These are phyloP conservation scores for Natrix natrix DNA, from an alignment of 2,797 vertebrate genomes.

Conservation along the genomic window DNA sequence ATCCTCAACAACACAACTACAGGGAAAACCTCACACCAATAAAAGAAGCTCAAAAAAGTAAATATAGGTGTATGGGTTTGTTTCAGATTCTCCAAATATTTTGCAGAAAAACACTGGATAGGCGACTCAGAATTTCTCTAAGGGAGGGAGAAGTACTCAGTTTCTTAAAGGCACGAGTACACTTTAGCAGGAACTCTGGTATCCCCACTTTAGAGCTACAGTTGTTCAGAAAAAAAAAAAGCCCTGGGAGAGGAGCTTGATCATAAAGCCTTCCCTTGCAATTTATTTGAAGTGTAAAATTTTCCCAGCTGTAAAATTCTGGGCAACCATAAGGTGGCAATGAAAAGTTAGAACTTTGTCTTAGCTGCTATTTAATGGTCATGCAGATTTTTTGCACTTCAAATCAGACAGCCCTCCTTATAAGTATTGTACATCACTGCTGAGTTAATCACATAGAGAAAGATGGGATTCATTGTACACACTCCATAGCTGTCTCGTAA, in stretches of 20 bases:
- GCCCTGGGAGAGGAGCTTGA: neutral
- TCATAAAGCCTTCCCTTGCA: neutral
- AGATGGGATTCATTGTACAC: neutral
- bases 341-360: neutral
- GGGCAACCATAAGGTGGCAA: neutral
- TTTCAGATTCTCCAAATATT: neutral
- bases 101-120: neutral
- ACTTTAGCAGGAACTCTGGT: neutral
- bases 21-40: neutral
- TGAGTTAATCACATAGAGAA: neutral
- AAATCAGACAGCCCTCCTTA: neutral
- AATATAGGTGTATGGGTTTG: neutral
- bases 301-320: neutral
- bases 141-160: neutral
- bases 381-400: neutral
- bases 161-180: neutral
- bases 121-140: neutral
- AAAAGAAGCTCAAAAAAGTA: neutral
- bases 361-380: neutral
- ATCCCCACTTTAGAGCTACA: neutral
- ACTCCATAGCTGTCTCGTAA: neutral
- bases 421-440: neutral
- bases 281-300: neutral
- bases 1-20: neutral
- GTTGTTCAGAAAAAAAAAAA: neutral